Percentiles rank a stretch among this genome's conserved stretches.
Conservation (phyloP, 2,797 vertebrate species). For the Malacoctenus gilli region DNA sequence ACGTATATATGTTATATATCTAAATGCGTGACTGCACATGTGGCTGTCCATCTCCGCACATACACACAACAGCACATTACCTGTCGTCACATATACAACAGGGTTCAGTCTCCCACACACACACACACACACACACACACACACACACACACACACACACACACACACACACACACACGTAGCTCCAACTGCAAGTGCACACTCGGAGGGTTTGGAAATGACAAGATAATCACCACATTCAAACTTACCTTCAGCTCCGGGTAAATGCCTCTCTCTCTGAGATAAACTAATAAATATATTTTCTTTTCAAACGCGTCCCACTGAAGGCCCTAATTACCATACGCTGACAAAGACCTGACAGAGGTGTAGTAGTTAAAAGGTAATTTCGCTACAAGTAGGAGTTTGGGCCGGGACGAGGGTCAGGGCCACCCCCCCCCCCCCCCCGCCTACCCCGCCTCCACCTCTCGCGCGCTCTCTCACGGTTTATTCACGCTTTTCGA, state of each 20-base stretch:
- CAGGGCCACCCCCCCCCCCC: slow-evolving; percentile 50
- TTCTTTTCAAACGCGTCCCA: slow-evolving; percentile 80
- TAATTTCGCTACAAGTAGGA: slow-evolving; percentile 83
- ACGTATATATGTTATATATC: slow-evolving; percentile 27
- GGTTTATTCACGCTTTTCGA: slow-evolving; percentile 79
- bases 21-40: slow-evolving; percentile 36
- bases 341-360: slow-evolving; percentile 83
- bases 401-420: slow-evolving; percentile 76
- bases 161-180: slow-evolving; percentile 16
- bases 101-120: too few species aligned
- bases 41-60: slow-evolving; percentile 30
- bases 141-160: slow-evolving; percentile 20
- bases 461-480: slow-evolving; percentile 76
- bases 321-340: slow-evolving; percentile 82
- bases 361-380: slow-evolving; percentile 87
- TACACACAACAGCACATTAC: slow-evolving; percentile 14
- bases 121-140: slow-evolving; percentile 44
- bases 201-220: slow-evolving; percentile 73
- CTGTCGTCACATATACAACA: slow-evolving; percentile 6
- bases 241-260: slow-evolving; percentile 83
- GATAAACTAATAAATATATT: slow-evolving; percentile 87
- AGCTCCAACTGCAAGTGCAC: slow-evolving; percentile 43
- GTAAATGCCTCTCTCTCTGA: slow-evolving; percentile 77
- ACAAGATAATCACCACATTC: slow-evolving; percentile 87
- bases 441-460: slow-evolving; percentile 36